phyloP scores from a whole-genome alignment of 2,797 vertebrate species.

The Etheostoma nigrum region DNA sequence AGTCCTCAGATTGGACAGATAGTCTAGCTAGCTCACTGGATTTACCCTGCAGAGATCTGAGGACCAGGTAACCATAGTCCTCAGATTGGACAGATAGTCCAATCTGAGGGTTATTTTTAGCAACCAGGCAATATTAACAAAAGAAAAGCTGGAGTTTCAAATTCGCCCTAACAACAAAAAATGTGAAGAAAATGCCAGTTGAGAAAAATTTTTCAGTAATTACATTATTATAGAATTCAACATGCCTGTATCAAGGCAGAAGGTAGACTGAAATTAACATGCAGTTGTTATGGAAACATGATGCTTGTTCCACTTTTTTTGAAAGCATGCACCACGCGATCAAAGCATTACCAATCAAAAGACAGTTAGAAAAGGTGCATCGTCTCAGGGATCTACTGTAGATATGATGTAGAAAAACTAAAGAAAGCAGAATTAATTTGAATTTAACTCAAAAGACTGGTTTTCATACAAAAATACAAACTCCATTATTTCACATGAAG shows the following conservation, averaged over 20 bases:
- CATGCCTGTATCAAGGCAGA: constrained; percentile 35
- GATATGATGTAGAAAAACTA: neutral
- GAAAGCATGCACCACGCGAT: constrained; percentile 24
- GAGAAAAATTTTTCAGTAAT: constrained; percentile 27
- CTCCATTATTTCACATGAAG: neutral
- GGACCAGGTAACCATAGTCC: too few relatives aligned
- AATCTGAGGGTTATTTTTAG: neutral
- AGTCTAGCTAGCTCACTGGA: too few relatives aligned
- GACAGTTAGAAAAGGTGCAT: constrained; percentile 1
- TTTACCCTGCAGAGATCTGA: too few relatives aligned
- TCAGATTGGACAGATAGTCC: too few relatives aligned
- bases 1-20: too few relatives aligned
- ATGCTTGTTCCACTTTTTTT: constrained; percentile 26
- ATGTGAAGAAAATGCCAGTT: neutral
- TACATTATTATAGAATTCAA: constrained; percentile 38
- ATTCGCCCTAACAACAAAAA: constrained; percentile 20
- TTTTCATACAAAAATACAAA: neutral
- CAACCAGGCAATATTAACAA: constrained; percentile 22
- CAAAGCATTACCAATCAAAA: constrained; percentile 12
- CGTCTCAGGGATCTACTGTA: neutral
- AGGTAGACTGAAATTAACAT: constrained; percentile 49
- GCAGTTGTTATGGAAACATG: constrained; percentile 62
- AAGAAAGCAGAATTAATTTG: neutral
- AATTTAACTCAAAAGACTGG: neutral
- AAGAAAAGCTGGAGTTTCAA: constrained; percentile 16